A percentile compares a stretch with the other conserved stretches of the same genome.
Evolutionary conservation across 2,888 invertebrate species (phyloP).

Genomic region (Campoplex nolae): DNA sequence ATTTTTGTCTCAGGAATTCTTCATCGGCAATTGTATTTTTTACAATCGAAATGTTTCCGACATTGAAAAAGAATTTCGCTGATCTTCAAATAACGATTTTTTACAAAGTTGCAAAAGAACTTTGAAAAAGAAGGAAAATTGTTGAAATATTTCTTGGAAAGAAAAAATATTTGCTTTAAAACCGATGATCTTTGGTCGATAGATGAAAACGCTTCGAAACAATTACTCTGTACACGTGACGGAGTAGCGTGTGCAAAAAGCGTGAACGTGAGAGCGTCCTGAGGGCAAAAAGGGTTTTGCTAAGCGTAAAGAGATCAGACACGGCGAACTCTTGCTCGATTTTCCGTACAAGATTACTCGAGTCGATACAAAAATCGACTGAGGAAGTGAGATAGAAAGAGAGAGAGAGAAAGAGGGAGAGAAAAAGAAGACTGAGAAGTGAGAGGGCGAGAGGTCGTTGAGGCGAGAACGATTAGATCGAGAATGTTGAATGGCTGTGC

Average conservation of each 20-base stretch:
- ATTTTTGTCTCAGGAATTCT: no score
- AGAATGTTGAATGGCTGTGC: slow-evolving; percentile 62
- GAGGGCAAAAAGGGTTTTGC: slow-evolving; percentile 11
- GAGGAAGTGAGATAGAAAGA: slow-evolving; percentile 32
- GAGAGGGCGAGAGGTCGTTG: slow-evolving; percentile 50
- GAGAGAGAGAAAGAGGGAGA: slow-evolving; percentile 30
- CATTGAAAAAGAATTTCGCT: background rate
- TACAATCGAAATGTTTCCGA: background rate
- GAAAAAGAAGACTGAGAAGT: background rate
- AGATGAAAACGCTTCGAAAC: background rate
- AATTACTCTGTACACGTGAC: background rate
- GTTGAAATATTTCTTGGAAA: background rate
- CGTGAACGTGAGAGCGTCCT: slow-evolving; percentile 15
- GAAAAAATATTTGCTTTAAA: background rate
- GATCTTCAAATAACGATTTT: background rate
- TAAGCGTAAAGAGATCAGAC: background rate
- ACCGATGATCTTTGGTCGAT: background rate
- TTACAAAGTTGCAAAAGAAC: background rate
- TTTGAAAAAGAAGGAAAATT: background rate
- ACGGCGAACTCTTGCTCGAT: slow-evolving; percentile 21
- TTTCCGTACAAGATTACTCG: slow-evolving; percentile 23
- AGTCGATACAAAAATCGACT: slow-evolving; percentile 68
- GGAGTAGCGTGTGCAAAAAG: background rate
- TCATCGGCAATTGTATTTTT: background rate
- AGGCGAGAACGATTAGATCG: slow-evolving; percentile 69